Evolutionary conservation across 2,888 invertebrate species (phyloP).

Genomic region (Pyrocoelia pectoralis): DNA sequence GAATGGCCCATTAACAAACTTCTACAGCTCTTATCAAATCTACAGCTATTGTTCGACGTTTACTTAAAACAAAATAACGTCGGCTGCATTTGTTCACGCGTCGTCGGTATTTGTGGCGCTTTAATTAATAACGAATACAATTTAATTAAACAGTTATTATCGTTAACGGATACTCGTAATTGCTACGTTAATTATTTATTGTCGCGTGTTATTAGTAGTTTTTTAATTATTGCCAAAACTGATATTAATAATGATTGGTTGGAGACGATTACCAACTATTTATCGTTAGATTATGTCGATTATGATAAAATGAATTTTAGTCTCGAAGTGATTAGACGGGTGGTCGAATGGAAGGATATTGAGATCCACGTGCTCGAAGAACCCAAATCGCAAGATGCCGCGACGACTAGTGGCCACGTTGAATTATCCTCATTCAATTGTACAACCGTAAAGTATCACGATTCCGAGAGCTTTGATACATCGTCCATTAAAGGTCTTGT

Average conservation of each 20-base stretch:
- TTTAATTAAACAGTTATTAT: conserved; percentile 84
- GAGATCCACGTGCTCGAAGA: conserved; percentile 84
- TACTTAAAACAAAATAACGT: conserved; percentile 85
- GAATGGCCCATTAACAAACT: conserved; percentile 74
- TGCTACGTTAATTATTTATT: conserved; percentile 83
- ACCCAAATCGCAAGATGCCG: conserved; percentile 53
- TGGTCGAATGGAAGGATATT: conserved; percentile 88
- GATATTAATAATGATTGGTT: conserved; percentile 83
- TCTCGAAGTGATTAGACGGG: conserved; percentile 83
- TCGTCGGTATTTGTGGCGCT: conserved; percentile 82
- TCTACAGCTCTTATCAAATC: conserved; percentile 81
- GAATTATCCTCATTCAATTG: conserved; percentile 55
- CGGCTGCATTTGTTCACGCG: conserved; percentile 81
- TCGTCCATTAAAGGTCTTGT: conserved; percentile 86
- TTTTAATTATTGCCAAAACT: conserved; percentile 84
- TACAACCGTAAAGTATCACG: conserved; percentile 71
- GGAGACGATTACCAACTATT: conserved; percentile 77
- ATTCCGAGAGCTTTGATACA: conserved; percentile 86
- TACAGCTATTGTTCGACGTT: conserved; percentile 84
- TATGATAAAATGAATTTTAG: conserved; percentile 82
- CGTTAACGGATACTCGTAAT: conserved; percentile 78
- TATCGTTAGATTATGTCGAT: conserved; percentile 72
- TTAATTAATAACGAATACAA: conserved; percentile 83
- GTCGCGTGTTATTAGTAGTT: conserved; percentile 80
- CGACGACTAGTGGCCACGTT: conserved; percentile 46